Evolutionary conservation across 2,113 vertebrate species (phyloP), one percentile per base, ranked within the genome.

Genomic region (Lophius piscatorius): DNA sequence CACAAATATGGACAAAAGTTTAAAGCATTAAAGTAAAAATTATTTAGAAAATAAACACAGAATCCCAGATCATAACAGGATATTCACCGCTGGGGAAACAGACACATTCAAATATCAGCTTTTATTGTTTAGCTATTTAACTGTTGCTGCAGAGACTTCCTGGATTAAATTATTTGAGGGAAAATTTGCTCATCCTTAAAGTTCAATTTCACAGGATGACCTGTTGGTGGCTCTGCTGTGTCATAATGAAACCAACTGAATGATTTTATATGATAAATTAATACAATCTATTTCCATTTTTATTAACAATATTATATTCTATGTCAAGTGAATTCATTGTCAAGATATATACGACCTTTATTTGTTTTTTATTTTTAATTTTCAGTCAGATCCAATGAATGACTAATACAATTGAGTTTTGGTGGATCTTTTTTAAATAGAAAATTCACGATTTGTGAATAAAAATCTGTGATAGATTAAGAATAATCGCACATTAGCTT

Each of bases 181-280:
- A 11, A 5, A 9, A 28, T 16, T 50, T 23, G 13, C 5, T 6
- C 12, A 6, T 48, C 29, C 9, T 31, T 1, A 31, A 10, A 6
- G 6, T 42, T 18, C 40, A 61, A 3, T 76, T 76, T 59, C 21
- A 55, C 12, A 9, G 14, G 21, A 35, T 1, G 12, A 28, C 63
- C 86, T 65, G 56, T 35, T 79, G 87, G 70, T 71, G 86, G 72
- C 84, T 52, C 81, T 59, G 24, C n/a, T 77, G 78, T 28, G 33
- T 71, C 39, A 66, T 12, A 4, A 17, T 49, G 31, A 7, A 61
- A 26, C 29, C n/a, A 2, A 36, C 20, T 49, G 4, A 20, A 6
- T 60, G 31, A 8, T 18, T n/a, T n/a, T n/a, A n/a, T n/a, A n/a
- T n/a, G n/a, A n/a, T n/a, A n/a, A n/a, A n/a, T n/a, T n/a, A n/a